phyloP scores from a whole-genome alignment of 2,888 invertebrate genomes.

The Gortyna flavago region DNA sequence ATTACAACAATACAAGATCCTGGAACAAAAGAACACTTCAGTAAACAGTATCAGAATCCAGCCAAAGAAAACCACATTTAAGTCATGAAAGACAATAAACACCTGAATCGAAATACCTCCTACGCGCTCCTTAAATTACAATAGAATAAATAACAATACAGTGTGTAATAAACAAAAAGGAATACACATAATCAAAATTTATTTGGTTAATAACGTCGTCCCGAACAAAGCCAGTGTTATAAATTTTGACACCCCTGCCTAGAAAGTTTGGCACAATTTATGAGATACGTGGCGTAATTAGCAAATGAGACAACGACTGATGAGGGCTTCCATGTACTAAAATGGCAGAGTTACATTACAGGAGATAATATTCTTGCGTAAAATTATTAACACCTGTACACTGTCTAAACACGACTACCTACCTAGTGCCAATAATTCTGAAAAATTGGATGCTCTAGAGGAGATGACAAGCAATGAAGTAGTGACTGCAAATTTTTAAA shows the following conservation, averaged over 20 bases:
- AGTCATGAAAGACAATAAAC: slow-evolving; percentile 32
- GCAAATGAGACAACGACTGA: slow-evolving; percentile 50
- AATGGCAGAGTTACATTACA: slow-evolving; percentile 6
- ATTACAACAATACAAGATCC: background rate
- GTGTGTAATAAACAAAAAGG: slow-evolving; percentile 58
- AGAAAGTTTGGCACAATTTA: slow-evolving; percentile 63
- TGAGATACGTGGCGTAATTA: slow-evolving; percentile 60
- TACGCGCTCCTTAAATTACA: slow-evolving; percentile 33
- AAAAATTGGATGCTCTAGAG: background rate
- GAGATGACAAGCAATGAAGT: background rate
- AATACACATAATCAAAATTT: slow-evolving; percentile 70
- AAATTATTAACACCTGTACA: background rate
- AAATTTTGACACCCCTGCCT: slow-evolving; percentile 63
- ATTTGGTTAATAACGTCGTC: slow-evolving; percentile 66
- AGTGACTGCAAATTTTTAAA: background rate
- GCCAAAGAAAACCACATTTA: slow-evolving; percentile 11
- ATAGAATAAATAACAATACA: slow-evolving; percentile 44
- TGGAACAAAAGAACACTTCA: slow-evolving; percentile 11
- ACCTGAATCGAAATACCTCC: slow-evolving; percentile 43
- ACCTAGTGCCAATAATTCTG: slow-evolving; percentile 11
- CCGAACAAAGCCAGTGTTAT: slow-evolving; percentile 60
- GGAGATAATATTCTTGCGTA: slow-evolving; percentile 27
- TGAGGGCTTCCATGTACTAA: slow-evolving; percentile 30
- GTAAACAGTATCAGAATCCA: slow-evolving; percentile 6
- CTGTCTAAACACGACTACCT: background rate